phyloP scores from a whole-genome alignment of 2,797 vertebrate genomes.

The Hemibagrus guttatus region DNA sequence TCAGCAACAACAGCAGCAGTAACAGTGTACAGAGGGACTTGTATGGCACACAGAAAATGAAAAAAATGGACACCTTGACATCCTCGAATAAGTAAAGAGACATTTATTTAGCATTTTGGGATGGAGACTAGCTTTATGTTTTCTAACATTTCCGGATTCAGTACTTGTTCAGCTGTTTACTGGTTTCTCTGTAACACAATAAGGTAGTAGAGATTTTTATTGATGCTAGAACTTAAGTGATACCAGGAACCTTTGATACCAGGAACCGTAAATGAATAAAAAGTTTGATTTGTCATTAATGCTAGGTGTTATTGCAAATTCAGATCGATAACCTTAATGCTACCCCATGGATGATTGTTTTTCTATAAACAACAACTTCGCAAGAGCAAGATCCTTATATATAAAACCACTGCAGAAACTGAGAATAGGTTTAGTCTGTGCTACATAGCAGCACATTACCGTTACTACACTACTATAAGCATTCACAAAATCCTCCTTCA shows the following conservation, averaged over 20 bases:
- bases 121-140: background rate
- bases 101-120: background rate
- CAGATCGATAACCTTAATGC: background rate
- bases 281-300: no score
- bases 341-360: background rate
- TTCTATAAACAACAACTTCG: background rate
- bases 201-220: background rate
- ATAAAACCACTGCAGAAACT: background rate
- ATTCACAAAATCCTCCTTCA: background rate
- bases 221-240: background rate
- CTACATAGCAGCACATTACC: background rate
- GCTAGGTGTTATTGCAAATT: background rate
- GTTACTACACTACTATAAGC: background rate
- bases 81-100: background rate
- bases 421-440: background rate
- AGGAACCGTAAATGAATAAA: background rate
- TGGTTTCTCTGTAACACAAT: background rate
- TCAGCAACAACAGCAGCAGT: background rate
- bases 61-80: background rate
- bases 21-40: background rate
- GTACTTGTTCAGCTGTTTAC: background rate
- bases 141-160: background rate
- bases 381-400: background rate
- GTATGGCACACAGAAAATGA: background rate
- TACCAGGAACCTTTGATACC: background rate